phyloP scores from a whole-genome alignment of 2,888 invertebrate genomes.

The Cantharis flavilabris region DNA sequence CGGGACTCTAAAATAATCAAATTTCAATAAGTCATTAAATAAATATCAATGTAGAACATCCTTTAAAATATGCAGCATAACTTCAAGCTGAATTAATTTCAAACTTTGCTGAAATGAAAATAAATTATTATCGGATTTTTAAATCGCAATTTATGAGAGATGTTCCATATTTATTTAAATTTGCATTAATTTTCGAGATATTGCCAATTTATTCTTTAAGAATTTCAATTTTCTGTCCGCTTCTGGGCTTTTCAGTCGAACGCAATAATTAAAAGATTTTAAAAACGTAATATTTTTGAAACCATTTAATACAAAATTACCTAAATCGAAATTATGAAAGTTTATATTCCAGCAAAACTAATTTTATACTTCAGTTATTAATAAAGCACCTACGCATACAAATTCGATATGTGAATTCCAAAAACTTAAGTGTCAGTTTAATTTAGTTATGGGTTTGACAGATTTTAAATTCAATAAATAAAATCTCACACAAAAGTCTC shows the following conservation, averaged over 20 bases:
- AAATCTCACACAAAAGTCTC: slow-evolving; percentile 1
- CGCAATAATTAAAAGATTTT: slow-evolving; percentile 1
- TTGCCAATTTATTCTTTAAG: slow-evolving; percentile 27
- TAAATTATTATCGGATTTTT: slow-evolving; percentile 38
- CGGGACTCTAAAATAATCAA: slow-evolving; percentile 25
- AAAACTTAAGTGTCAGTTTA: slow-evolving; percentile 26
- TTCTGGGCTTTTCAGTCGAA: slow-evolving; percentile 13
- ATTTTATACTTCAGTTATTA: slow-evolving; percentile 14
- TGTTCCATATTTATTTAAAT: slow-evolving; percentile 33
- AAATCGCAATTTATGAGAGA: slow-evolving; percentile 32
- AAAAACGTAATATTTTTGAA: not conserved
- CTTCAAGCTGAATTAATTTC: slow-evolving; percentile 37
- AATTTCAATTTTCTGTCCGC: slow-evolving; percentile 20
- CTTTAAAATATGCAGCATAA: slow-evolving; percentile 25
- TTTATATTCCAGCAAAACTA: not conserved
- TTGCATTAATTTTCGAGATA: slow-evolving; percentile 30
- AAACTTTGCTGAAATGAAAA: slow-evolving; percentile 37
- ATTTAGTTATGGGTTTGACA: slow-evolving; percentile 31
- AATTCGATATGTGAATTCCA: slow-evolving; percentile 29
- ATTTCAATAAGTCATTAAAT: slow-evolving; percentile 36
- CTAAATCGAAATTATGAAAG: not conserved
- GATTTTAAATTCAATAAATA: slow-evolving; percentile 5
- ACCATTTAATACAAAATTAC: not conserved
- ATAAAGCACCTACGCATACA: slow-evolving; percentile 18
- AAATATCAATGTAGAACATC: slow-evolving; percentile 32